phyloP scores from a whole-genome alignment of 2,113 vertebrate genomes.

The Recurvirostra avosetta region DNA sequence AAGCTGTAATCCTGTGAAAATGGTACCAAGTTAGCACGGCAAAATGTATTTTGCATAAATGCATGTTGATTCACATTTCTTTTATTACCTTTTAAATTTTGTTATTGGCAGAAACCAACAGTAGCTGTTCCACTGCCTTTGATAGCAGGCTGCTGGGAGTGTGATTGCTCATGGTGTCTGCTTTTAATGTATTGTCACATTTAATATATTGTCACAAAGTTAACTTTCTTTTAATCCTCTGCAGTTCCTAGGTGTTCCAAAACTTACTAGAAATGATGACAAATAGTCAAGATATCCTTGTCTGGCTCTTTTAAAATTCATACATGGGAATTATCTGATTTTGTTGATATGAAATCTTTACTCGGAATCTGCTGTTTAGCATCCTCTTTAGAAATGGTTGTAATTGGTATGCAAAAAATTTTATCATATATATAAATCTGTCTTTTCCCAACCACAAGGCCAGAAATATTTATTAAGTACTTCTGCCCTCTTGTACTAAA shows the following conservation, averaged over 20 bases:
- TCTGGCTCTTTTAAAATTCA: neutral
- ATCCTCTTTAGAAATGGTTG: neutral
- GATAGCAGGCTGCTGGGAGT: neutral
- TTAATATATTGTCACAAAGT: neutral
- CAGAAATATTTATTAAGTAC: slow-evolving; percentile 30
- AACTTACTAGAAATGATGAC: neutral
- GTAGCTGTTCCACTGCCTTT: neutral
- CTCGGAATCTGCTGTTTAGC: slow-evolving; percentile 17
- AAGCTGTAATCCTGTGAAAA: neutral
- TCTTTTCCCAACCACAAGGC: neutral
- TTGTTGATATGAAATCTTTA: neutral
- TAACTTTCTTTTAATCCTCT: neutral
- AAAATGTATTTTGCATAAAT: neutral
- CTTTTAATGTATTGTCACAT: neutral
- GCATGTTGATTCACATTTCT: neutral
- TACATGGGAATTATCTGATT: neutral
- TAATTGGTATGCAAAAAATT: slow-evolving; percentile 40
- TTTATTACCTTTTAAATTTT: neutral
- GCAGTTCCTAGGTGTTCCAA: neutral
- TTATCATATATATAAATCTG: slow-evolving; percentile 43
- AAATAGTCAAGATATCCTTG: neutral
- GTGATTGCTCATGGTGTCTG: neutral
- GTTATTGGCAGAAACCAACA: neutral
- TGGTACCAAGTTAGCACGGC: neutral
- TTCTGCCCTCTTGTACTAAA: slow-evolving; percentile 22